phyloP scores from a whole-genome alignment of 2,797 vertebrate genomes.

The Sebastes kiyomatsui region DNA sequence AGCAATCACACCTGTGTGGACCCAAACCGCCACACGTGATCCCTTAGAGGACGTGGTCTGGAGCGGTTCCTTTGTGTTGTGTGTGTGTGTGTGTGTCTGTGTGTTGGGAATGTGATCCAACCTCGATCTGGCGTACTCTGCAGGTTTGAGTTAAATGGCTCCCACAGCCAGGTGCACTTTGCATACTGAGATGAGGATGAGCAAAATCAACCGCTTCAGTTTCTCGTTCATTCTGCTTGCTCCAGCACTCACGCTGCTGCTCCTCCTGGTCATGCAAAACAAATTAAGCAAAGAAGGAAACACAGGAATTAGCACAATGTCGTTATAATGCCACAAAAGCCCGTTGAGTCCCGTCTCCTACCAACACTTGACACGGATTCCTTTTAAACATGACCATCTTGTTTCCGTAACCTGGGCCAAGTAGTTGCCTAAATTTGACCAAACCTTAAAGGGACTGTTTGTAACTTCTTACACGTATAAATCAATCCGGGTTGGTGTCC shows the following conservation, averaged over 20 bases:
- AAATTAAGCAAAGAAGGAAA: not conserved
- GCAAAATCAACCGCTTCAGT: not conserved
- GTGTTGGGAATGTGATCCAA: not conserved
- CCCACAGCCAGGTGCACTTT: not conserved
- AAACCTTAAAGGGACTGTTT: not conserved
- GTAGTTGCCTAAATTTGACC: not conserved
- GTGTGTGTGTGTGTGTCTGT: not conserved
- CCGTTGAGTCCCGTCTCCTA: not conserved
- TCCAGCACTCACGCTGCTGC: not conserved
- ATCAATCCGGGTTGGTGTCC: too few relatives aligned
- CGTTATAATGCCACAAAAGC: not conserved
- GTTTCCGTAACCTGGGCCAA: not conserved
- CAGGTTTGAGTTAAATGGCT: not conserved
- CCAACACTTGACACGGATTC: not conserved
- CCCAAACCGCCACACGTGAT: not conserved
- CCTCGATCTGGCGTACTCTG: not conserved
- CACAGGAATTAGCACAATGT: not conserved
- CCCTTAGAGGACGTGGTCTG: not conserved
- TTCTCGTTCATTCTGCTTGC: not conserved
- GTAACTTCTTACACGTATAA: too few relatives aligned
- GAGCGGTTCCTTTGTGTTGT: not conserved
- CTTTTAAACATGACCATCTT: not conserved
- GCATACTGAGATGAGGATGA: not conserved
- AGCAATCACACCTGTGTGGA: not conserved
- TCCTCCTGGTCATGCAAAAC: not conserved